Conservation (phyloP, 2,113 vertebrate genomes). For the Tympanuchus pallidicinctus region DNA sequence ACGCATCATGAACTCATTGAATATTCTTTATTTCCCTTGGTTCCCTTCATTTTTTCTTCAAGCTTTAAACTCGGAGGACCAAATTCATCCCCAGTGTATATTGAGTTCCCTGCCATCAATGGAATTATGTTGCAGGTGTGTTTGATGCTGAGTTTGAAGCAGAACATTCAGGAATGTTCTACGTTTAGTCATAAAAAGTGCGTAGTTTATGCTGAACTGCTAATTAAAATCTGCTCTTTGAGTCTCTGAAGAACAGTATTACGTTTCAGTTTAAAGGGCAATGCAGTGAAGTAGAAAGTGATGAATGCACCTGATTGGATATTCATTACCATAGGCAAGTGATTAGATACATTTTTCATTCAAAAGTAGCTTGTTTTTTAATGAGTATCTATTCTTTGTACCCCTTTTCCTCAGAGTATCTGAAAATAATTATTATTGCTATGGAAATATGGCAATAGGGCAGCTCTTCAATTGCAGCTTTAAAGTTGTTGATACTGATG, state of each 20-base stretch:
- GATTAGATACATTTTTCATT: neutral
- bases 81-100: neutral
- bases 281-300: neutral
- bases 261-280: neutral
- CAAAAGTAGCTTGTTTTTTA: neutral
- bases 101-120: neutral
- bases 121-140: neutral
- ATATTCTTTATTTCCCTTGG: conserved; percentile 71
- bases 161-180: neutral
- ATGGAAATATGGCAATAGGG: neutral
- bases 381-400: neutral
- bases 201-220: neutral
- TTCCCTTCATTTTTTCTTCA: conserved; percentile 51
- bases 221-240: neutral
- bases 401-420: neutral
- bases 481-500: neutral
- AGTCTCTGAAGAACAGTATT: neutral
- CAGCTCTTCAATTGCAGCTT: neutral
- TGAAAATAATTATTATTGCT: neutral
- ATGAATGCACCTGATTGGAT: neutral
- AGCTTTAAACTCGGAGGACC: conserved; percentile 35
- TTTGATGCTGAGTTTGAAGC: conserved; percentile 35
- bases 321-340: neutral
- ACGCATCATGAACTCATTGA: conserved; percentile 52
- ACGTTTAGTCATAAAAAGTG: neutral